Base-by-base conservation (phyloP, 2,888 invertebrate species). In the Zhuqinia jingwanae region DNA sequence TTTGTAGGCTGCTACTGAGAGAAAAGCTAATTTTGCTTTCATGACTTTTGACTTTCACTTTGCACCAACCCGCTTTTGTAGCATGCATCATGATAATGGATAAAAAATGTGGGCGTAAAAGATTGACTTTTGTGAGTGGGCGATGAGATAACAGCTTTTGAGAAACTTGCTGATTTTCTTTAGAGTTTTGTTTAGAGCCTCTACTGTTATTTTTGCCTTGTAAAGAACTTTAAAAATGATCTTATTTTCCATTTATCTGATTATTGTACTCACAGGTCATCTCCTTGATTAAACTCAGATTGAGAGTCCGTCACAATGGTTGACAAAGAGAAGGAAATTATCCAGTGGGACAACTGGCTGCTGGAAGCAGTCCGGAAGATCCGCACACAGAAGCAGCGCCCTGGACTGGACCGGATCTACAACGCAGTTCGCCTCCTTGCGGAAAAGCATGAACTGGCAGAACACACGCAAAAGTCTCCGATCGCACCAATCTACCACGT, bases 291-390 rank as follows among this genome's bases (percentile, higher is more conserved):
- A 22, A 36, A 58, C 5, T 76, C 42, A 53, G 56, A 17, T 58
- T 58, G 76, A 47, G 45, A 75, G 53, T 36, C 8, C 1, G 20
- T 75, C 75, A 56, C 36, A 80, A 89, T 90, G 89, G 76, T 87
- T 56, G 89, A 89, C 50, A 91, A 90, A 75, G 90, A 91, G 75
- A 90, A 90, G 63, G 90, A 90, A 87, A 58, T 81, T 30, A 82
- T 87, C 60, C 90, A 90, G 60, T 91, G 90, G 90, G 91, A 91
- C 85, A 83, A 85, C 45, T 91, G 91, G 91, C 85, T 91, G 25
- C 80, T 90, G 17, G 89, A 89, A 81, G 90, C 91, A 13, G 91
- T 91, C 11, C 85, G 88, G 17, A 91, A 91, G 60, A 90, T 91
- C 65, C 89, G 91, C 27, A 85, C 87, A 25, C 91, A 91, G 75